Evolutionary conservation across 2,113 vertebrate species (phyloP).

Genomic region (Colistium nudipinnis): DNA sequence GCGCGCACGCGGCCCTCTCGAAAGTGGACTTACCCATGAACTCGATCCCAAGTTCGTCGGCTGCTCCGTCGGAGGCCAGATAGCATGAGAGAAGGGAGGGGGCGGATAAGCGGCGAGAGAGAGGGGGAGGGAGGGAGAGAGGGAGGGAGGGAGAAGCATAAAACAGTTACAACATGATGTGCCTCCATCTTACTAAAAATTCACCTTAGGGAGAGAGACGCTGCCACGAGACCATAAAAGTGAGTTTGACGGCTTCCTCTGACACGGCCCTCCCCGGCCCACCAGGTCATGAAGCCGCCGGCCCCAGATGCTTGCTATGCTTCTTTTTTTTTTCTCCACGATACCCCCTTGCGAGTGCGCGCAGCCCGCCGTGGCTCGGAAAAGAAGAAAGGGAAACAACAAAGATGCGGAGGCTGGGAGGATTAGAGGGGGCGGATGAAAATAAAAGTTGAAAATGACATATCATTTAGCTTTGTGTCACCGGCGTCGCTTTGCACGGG

Average conservation of each 20-base stretch:
- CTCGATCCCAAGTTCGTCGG: constrained; percentile 84
- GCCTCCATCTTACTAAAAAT: constrained; percentile 36
- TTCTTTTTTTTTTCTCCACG: too few relatives aligned
- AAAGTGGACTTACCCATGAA: constrained; percentile 83
- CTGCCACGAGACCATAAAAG: constrained; percentile 41
- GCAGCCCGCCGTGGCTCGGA: constrained; percentile 37
- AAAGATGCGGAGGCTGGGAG: constrained; percentile 38
- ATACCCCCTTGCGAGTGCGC: constrained; percentile 27
- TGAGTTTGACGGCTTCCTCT: constrained; percentile 43
- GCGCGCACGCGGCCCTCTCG: constrained; percentile 22
- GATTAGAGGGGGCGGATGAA: constrained; percentile 59
- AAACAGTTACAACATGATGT: constrained; percentile 57
- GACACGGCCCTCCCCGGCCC: constrained; percentile 45
- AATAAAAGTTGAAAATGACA: constrained; percentile 64
- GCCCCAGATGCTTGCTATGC: constrained; percentile 32
- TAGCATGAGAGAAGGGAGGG: constrained; percentile 6
- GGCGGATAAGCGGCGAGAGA: neutral
- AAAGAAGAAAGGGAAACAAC: constrained; percentile 42
- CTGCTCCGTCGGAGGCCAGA: constrained; percentile 64
- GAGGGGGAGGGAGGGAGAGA: neutral
- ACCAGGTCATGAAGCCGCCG: constrained; percentile 55
- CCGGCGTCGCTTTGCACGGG: constrained; percentile 27
- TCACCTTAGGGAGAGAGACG: constrained; percentile 40
- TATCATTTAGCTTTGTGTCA: constrained; percentile 60
- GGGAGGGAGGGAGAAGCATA: constrained; percentile 19